Conservation (phyloP, 2,113 vertebrate species). For the Trichechus manatus region DNA sequence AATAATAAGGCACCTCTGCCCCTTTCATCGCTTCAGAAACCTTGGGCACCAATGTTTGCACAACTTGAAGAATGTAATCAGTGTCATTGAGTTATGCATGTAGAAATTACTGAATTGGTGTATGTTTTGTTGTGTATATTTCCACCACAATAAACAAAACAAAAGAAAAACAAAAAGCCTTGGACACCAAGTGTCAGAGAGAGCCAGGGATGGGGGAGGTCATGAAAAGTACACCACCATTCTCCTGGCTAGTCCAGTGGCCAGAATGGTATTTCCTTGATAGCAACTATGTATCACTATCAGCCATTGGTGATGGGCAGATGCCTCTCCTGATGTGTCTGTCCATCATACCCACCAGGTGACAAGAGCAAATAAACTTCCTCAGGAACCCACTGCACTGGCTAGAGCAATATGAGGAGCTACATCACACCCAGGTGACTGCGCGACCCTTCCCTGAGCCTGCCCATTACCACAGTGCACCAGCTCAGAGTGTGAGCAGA, state of each 20-base stretch:
- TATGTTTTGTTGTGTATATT: too few relatives aligned
- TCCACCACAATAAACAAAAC: too few relatives aligned
- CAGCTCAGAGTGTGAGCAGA: neutral
- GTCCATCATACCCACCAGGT: neutral
- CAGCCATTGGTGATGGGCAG: neutral
- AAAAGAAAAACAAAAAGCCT: neutral
- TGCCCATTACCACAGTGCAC: neutral
- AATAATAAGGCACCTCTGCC: neutral
- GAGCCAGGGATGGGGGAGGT: too few relatives aligned
- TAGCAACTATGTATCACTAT: neutral
- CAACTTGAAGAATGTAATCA: too few relatives aligned
- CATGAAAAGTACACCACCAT: too few relatives aligned
- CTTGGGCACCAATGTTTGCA: too few relatives aligned
- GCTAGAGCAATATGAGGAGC: neutral
- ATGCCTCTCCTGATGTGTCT: too few relatives aligned
- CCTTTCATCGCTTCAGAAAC: neutral
- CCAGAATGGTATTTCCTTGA: neutral
- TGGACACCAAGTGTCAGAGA: neutral
- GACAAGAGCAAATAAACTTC: neutral
- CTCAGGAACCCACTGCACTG: neutral
- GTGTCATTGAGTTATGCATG: too few relatives aligned
- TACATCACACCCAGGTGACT: neutral
- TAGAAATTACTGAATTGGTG: too few relatives aligned
- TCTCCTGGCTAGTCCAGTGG: neutral
- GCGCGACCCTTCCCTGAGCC: neutral